phyloP scores from a whole-genome alignment of 2,888 invertebrate species.

The Scaptomyza parva region DNA sequence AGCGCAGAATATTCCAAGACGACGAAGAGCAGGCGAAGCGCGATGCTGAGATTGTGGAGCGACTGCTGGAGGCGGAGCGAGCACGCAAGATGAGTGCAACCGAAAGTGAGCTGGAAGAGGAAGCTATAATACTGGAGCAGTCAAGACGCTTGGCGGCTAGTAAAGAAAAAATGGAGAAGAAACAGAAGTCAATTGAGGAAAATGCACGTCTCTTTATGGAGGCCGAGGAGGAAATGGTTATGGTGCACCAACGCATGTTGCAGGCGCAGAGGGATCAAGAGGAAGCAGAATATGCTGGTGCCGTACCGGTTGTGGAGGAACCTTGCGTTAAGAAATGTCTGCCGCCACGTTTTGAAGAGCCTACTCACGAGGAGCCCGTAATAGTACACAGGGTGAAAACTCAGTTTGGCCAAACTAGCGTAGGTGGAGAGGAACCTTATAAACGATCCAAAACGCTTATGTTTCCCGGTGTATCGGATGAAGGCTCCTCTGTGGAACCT shows the following conservation, averaged over 20 bases:
- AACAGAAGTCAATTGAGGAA: constrained; percentile 78
- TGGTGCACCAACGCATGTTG: constrained; percentile 71
- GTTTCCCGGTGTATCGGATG: constrained; percentile 82
- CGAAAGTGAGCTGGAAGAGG: constrained; percentile 70
- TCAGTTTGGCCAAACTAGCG: constrained; percentile 79
- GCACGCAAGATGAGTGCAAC: constrained; percentile 65
- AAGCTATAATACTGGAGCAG: constrained; percentile 51
- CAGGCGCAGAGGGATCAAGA: constrained; percentile 57
- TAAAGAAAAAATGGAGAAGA: constrained; percentile 61
- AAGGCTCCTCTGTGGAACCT: constrained; percentile 82
- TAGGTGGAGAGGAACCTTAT: constrained; percentile 65
- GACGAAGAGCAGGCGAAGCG: constrained; percentile 57
- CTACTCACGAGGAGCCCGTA: constrained; percentile 45
- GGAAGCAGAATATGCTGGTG: constrained; percentile 64
- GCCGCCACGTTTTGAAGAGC: constrained; percentile 57
- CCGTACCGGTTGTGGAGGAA: constrained; percentile 71
- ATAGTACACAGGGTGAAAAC: constrained; percentile 81
- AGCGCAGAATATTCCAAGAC: constrained; percentile 49
- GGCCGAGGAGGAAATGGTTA: constrained; percentile 83
- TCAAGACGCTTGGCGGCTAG: constrained; percentile 49
- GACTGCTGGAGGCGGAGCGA: constrained; percentile 66
- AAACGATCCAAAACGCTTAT: constrained; percentile 71
- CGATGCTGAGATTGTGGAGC: constrained; percentile 67
- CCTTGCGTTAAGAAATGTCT: constrained; percentile 67
- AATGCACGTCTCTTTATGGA: constrained; percentile 81